Evolutionary conservation across 2,113 vertebrate genomes (phyloP).

Genomic region (Lamprotornis superbus): DNA sequence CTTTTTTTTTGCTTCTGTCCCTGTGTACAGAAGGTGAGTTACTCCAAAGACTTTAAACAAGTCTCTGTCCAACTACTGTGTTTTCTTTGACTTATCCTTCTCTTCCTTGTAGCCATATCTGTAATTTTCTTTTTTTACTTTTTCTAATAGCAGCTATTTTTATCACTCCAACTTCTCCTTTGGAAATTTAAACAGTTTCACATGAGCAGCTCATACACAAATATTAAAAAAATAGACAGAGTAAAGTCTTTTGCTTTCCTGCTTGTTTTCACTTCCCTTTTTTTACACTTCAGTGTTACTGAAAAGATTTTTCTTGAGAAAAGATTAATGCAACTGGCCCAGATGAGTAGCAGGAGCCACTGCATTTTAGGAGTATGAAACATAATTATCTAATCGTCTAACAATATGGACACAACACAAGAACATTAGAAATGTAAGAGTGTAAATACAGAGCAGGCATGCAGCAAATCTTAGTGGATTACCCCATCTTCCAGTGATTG

Average conservation of each 20-base stretch:
- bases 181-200: neutral
- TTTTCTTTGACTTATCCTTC: neutral
- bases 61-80: neutral
- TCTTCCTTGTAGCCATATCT: neutral
- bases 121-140: neutral
- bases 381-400: neutral
- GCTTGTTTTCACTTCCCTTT: conserved; percentile 2
- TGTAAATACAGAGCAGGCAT: neutral
- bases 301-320: neutral
- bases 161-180: neutral
- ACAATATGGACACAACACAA: neutral
- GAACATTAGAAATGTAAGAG: neutral
- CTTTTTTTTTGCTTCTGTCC: neutral
- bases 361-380: neutral
- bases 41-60: neutral
- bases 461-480: neutral
- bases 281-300: neutral
- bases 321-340: neutral
- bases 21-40: neutral
- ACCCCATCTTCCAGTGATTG: neutral
- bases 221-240: neutral
- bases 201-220: neutral
- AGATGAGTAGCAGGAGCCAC: neutral
- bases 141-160: neutral
- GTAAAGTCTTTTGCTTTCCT: neutral